Percentiles rank a stretch among this genome's conserved stretches.
phyloP scores from a whole-genome alignment of 30 jellyfish, hydroid and myxozoan genomes.

The Chrysaora quinquecirrha region DNA sequence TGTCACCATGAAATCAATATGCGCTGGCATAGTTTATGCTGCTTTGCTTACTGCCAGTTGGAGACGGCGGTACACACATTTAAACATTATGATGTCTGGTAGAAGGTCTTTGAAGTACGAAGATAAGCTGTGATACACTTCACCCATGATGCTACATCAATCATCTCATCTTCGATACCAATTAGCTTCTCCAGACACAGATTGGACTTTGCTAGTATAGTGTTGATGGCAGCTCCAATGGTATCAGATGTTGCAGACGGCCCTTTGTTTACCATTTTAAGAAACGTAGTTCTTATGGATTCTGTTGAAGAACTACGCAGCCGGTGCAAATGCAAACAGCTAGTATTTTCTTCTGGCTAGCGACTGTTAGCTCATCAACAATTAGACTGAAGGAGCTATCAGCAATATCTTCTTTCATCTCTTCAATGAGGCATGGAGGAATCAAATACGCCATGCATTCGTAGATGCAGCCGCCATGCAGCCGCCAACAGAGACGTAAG shows the following conservation, averaged over 20 bases:
- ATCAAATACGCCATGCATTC: neutral
- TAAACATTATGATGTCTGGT: constrained; percentile 4
- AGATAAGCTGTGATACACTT: constrained; percentile 13
- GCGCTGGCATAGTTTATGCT: constrained; percentile 21
- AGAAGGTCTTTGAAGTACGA: constrained; percentile 8
- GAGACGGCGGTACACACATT: neutral
- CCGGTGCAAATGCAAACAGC: neutral
- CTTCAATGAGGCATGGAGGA: too few species aligned
- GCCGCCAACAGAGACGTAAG: constrained; percentile 3
- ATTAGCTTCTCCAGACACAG: constrained; percentile 21
- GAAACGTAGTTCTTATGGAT: neutral
- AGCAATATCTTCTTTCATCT: neutral
- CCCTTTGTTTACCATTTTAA: constrained; percentile 6
- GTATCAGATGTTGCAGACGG: constrained; percentile 23
- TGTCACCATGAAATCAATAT: constrained; percentile 26
- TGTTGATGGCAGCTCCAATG: constrained; percentile 2
- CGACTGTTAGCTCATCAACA: constrained; percentile 15
- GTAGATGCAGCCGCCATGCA: constrained; percentile 3
- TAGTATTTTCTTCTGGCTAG: constrained; percentile 14
- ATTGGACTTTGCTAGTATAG: constrained; percentile 14
- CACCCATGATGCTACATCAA: constrained; percentile 28
- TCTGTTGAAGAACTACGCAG: neutral
- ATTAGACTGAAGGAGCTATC: neutral
- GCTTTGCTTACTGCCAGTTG: constrained; percentile 43
- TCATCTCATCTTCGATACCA: constrained; percentile 17